Conservation (phyloP, 2,113 vertebrate species). For the Tamias sibiricus region DNA sequence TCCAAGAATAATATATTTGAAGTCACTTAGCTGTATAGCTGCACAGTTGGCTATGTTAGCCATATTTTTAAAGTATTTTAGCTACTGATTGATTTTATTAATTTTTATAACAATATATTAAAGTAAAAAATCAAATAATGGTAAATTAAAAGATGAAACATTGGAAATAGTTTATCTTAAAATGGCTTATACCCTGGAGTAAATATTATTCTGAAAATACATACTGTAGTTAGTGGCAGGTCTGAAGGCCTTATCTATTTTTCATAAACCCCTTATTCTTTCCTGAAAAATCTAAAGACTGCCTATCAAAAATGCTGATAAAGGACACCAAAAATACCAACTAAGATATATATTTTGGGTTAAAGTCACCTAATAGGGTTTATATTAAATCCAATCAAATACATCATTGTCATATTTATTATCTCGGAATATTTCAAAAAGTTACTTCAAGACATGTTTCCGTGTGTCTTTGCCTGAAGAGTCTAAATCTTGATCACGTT, state of each 20-base stretch:
- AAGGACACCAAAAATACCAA: neutral
- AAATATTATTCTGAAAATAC: neutral
- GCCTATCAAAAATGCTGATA: neutral
- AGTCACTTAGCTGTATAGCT: neutral
- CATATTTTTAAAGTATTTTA: neutral
- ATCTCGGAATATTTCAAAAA: neutral
- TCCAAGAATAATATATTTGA: neutral
- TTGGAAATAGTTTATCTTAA: neutral
- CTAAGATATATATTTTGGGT: neutral
- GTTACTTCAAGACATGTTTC: neutral
- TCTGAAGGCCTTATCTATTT: neutral
- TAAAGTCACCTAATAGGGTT: neutral
- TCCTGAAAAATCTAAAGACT: neutral
- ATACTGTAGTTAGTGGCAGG: neutral
- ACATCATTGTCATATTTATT: neutral
- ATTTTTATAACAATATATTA: constrained; percentile 23
- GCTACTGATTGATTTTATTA: neutral
- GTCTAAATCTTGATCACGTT: neutral
- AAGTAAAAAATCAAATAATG: neutral
- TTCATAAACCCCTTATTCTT: neutral
- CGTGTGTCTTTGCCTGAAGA: neutral
- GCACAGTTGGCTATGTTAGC: neutral
- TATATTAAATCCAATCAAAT: neutral
- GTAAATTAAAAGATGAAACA: neutral
- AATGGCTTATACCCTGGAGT: neutral